A percentile compares a stretch with the other conserved stretches of the same genome.
Evolutionary conservation across 1,140 invertebrate genomes (phyloP).

Genomic region (Pseudomyrmex gracilis): DNA sequence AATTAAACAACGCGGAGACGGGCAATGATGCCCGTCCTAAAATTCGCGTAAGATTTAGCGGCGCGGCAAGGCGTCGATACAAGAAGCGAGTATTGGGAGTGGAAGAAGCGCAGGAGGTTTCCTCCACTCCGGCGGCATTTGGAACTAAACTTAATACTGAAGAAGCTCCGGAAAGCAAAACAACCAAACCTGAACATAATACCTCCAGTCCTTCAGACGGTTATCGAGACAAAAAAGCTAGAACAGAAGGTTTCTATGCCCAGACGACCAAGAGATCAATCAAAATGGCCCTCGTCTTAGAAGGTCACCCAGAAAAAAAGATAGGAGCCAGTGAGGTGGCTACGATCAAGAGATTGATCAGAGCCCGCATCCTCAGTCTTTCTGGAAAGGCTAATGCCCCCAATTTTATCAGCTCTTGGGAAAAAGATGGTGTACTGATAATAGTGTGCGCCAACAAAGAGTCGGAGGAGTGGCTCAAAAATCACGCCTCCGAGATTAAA

Average conservation of each 20-base stretch:
- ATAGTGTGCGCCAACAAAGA: neutral
- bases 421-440: neutral
- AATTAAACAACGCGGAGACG: too few species aligned
- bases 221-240: neutral
- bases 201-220: neutral
- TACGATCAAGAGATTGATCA: constrained; percentile 4
- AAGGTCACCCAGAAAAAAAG: neutral
- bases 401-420: neutral
- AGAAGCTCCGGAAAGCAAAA: too few species aligned
- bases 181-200: neutral
- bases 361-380: neutral
- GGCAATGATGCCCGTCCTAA: too few species aligned
- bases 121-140: too few species aligned
- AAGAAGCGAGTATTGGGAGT: neutral
- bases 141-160: too few species aligned
- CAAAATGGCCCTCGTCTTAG: neutral
- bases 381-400: too few species aligned
- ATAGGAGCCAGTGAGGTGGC: neutral
- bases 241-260: neutral
- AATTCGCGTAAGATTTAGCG: neutral
- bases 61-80: neutral
- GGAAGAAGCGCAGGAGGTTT: neutral
- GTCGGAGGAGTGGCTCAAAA: neutral
- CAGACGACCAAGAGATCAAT: neutral
- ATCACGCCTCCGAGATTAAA: neutral